Evolutionary conservation across 2,888 invertebrate species (phyloP).

Genomic region (Eucera pruinosa): DNA sequence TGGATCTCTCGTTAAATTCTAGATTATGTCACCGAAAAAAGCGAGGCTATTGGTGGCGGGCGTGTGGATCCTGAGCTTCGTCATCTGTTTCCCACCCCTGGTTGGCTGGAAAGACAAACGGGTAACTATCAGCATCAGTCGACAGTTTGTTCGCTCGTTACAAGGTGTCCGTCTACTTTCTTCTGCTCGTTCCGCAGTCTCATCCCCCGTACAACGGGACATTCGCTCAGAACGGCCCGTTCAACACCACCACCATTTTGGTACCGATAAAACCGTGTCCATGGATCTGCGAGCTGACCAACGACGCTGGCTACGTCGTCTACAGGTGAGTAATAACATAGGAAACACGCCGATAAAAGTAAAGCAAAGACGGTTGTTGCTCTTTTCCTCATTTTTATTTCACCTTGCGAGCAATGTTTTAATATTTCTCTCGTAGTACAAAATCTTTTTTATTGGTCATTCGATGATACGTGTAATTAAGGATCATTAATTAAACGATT

Average conservation of each 20-base stretch:
- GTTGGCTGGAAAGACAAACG: conserved; percentile 95
- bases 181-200: conserved; percentile 58
- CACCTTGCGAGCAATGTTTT: too few relatives aligned
- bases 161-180: conserved; percentile 9
- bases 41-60: conserved; percentile 94
- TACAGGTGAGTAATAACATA: conserved; percentile 85
- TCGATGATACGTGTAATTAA: too few relatives aligned
- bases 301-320: conserved; percentile 97
- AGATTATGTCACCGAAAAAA: conserved; percentile 93
- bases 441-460: too few relatives aligned
- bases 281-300: conserved; percentile 96
- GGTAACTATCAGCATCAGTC: conserved; percentile 83
- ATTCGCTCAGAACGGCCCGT: conserved; percentile 74
- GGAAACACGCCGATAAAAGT: background rate
- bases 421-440: too few relatives aligned
- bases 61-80: conserved; percentile 98
- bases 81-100: conserved; percentile 98
- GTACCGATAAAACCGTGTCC: conserved; percentile 88
- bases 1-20: conserved; percentile 38
- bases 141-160: conserved; percentile 28
- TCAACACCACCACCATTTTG: conserved; percentile 80
- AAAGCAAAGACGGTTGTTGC: too few relatives aligned
- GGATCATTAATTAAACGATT: too few relatives aligned
- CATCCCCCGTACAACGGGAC: conserved; percentile 74
- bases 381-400: too few relatives aligned